phyloP scores from a whole-genome alignment of 2,888 invertebrate genomes.

The Andrena chrysosceles region DNA sequence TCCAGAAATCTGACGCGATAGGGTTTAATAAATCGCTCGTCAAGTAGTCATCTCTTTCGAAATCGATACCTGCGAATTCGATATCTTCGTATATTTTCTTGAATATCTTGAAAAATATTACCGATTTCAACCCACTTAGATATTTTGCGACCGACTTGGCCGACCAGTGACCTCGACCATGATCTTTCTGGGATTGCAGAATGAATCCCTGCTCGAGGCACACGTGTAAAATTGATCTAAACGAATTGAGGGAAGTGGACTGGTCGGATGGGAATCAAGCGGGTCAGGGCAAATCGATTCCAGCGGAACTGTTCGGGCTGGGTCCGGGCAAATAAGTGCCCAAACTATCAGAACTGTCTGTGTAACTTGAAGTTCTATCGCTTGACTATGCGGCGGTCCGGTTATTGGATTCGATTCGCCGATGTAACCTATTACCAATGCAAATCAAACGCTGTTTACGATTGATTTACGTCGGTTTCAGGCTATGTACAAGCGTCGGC shows the following conservation, averaged over 20 bases:
- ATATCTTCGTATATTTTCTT: not conserved
- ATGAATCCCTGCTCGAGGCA: not conserved
- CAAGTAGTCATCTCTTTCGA: not conserved
- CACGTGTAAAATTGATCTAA: constrained; percentile 2
- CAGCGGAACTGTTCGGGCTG: constrained; percentile 13
- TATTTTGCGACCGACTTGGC: not conserved
- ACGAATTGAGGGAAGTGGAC: constrained; percentile 28
- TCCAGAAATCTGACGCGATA: not conserved
- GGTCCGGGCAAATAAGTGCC: constrained; percentile 43
- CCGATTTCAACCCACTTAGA: not conserved
- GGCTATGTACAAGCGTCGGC: not conserved
- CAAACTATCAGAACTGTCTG: constrained; percentile 41
- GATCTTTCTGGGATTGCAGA: not conserved
- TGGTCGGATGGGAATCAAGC: not conserved
- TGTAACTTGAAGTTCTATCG: constrained; percentile 32
- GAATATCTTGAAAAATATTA: not conserved
- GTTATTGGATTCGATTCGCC: constrained; percentile 40
- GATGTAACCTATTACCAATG: constrained; percentile 29
- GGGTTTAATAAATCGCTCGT: not conserved
- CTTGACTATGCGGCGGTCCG: constrained; percentile 16
- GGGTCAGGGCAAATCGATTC: constrained; percentile 29
- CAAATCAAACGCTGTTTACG: constrained; percentile 22
- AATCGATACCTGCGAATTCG: too few relatives aligned
- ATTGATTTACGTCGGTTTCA: not conserved
- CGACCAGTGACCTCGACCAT: too few relatives aligned